Evolutionary conservation across 2,888 invertebrate genomes (phyloP), one percentile per base, ranked within the genome.

Genomic region (Folsomia candida): DNA sequence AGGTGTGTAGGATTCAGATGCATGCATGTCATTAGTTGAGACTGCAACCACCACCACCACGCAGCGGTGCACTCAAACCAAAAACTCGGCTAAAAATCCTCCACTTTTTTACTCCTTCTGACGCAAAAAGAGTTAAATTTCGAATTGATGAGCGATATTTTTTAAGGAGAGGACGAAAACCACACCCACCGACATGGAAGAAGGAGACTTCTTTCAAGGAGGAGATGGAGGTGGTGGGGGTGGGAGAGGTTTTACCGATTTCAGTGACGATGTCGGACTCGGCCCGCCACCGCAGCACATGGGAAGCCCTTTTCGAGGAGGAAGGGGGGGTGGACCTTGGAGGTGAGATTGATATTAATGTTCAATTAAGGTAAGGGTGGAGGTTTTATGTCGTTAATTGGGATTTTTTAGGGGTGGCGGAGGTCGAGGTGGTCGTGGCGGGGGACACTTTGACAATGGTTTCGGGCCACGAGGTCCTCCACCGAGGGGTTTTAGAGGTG

Each of bases 391-490:
- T n/a, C n/a, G n/a, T n/a, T n/a, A n/a, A n/a, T n/a, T n/a, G 18
- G 51, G 51, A 27, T 2, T 18, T 18, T 27, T 51, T 37, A 25
- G 29, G 14, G 67, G 67, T 4, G 58, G 70, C 20, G 51, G 62
- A 29, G 71, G 71, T 28, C 72, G 77, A 27, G 69, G 71, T 18
- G 74, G 75, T 3, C 73, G 78, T 20, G 68, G 76, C 0, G 73
- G 76, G 51, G 73, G 71, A 1, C 71, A 70, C 2, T 76, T 73
- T 54, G 72, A 73, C 54, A 69, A 69, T 51, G 74, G 75, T 24
- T 71, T 73, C 60, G 72, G 73, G 0, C 73, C 73, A 51, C 68
- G 78, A 18, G 74, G 74, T 6, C 76, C 76, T 72, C 75, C 69
- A 20, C 68, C 68, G 51, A 68, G 75, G 22, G 62, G 75, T 47